Conservation (phyloP, 2,113 vertebrate species). For the Podiceps cristatus region DNA sequence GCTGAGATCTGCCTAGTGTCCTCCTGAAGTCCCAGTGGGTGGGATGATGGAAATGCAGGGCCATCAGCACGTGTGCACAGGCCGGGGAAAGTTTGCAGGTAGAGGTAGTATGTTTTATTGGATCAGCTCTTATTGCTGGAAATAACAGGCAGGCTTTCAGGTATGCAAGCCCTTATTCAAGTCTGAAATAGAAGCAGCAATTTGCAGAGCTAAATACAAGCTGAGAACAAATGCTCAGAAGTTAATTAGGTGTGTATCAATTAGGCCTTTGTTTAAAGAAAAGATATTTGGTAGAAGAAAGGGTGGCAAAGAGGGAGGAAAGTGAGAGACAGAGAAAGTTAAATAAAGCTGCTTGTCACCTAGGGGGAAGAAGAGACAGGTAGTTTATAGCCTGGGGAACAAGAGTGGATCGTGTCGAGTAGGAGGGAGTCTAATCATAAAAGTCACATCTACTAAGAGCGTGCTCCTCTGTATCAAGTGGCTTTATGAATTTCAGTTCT, state of each 20-base stretch:
- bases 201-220: constrained; percentile 49
- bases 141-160: background rate
- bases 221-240: constrained; percentile 17
- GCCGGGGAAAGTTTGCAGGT: background rate
- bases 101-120: background rate
- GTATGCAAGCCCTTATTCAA: background rate
- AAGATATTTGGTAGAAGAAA: constrained; percentile 22
- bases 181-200: constrained; percentile 56
- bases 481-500: constrained; percentile 35
- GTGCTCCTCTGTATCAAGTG: constrained; percentile 11
- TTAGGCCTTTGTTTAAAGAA: constrained; percentile 55
- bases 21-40: background rate
- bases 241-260: constrained; percentile 51
- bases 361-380: constrained; percentile 23
- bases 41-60: background rate
- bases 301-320: constrained; percentile 12
- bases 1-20: background rate
- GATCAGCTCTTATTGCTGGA: background rate
- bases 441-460: constrained; percentile 32
- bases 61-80: no score
- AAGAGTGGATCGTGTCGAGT: constrained; percentile 36
- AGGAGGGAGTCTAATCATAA: constrained; percentile 52
- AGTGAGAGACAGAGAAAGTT: constrained; percentile 35
- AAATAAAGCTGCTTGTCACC: constrained; percentile 55
- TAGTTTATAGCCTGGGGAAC: constrained; percentile 59